These are phyloP conservation scores for Drosophila tsacasi DNA, from an alignment of 1,140 invertebrate genomes.

Conservation along the genomic window DNA sequence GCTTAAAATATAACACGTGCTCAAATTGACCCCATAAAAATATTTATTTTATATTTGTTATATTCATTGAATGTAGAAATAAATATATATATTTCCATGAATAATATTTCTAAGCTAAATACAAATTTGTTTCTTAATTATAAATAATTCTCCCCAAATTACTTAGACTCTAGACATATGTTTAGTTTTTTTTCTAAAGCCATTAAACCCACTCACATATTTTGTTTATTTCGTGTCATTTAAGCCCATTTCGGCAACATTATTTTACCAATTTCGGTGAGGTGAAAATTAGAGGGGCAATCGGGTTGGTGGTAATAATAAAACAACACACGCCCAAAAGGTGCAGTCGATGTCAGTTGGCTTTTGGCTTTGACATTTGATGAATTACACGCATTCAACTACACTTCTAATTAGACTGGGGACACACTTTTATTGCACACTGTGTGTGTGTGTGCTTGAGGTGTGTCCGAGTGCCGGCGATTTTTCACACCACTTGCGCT, in stretches of 20 bases:
- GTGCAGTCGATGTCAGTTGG: constrained; percentile 68
- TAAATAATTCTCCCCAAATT: neutral
- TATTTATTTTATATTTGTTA: too few relatives aligned
- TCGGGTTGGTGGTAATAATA: constrained; percentile 34
- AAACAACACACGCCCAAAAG: constrained; percentile 63
- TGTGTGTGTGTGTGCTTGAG: constrained; percentile 29
- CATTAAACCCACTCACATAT: neutral
- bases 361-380: constrained; percentile 71
- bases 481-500: constrained; percentile 67
- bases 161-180: neutral
- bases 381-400: constrained; percentile 74
- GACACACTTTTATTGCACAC: constrained; percentile 74
- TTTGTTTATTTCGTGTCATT: neutral
- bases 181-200: neutral
- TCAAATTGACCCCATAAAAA: too few relatives aligned
- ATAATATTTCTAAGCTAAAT: too few relatives aligned
- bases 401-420: constrained; percentile 76
- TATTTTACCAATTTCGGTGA: neutral
- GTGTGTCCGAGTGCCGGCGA: constrained; percentile 58
- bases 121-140: neutral
- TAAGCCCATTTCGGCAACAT: neutral
- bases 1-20: too few relatives aligned
- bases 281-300: constrained; percentile 17
- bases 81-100: too few relatives aligned
- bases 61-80: too few relatives aligned